Evolutionary conservation across 2,113 vertebrate genomes (phyloP).

Genomic region (Arizona elegans): DNA sequence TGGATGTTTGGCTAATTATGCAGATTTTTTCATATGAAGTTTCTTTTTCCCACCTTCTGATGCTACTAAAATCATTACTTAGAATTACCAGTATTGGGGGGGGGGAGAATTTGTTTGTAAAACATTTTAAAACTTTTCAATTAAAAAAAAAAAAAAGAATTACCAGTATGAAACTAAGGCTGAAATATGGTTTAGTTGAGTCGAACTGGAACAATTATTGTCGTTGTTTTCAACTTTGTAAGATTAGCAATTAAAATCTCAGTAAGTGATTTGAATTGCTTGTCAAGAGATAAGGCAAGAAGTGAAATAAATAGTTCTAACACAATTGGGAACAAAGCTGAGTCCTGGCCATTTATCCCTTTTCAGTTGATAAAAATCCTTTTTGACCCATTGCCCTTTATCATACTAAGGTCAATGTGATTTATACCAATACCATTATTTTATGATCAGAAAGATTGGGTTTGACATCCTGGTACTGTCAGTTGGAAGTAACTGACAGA

Average conservation of each 20-base stretch:
- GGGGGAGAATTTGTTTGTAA: too few relatives aligned
- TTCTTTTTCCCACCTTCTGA: background rate
- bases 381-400: slow-evolving; percentile 30
- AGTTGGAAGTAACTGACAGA: slow-evolving; percentile 26
- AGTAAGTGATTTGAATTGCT: background rate
- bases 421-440: background rate
- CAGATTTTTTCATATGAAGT: background rate
- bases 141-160: background rate
- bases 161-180: background rate
- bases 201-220: slow-evolving; percentile 4
- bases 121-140: too few relatives aligned
- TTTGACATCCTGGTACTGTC: slow-evolving; percentile 28
- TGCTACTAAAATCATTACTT: background rate
- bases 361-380: slow-evolving; percentile 9
- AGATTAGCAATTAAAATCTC: slow-evolving; percentile 9
- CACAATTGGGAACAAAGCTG: background rate
- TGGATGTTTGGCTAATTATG: background rate
- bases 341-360: background rate
- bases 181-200: slow-evolving; percentile 23
- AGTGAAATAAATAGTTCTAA: background rate
- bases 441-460: background rate
- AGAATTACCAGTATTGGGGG: background rate
- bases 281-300: background rate
- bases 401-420: background rate
- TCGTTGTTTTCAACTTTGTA: background rate